A percentile compares a stretch with the other conserved stretches of the same genome.
phyloP scores from a whole-genome alignment of 2,888 invertebrate genomes.

The Acronicta alni region DNA sequence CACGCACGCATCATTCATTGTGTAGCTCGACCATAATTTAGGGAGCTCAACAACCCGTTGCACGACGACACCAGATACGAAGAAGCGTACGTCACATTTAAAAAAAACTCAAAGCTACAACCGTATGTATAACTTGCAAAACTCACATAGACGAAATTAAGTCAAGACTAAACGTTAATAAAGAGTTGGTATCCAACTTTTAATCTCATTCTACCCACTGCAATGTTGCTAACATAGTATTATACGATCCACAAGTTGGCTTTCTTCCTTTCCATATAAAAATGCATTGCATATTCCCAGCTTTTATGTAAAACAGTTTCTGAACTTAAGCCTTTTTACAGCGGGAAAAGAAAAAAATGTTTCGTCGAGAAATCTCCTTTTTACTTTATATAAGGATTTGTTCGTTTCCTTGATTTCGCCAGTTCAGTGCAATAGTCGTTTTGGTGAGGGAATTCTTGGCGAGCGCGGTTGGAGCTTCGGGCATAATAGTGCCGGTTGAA shows the following conservation, averaged over 20 bases:
- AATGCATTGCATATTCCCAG: conserved; percentile 62
- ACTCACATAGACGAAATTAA: conserved; percentile 37
- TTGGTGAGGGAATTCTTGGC: conserved; percentile 46
- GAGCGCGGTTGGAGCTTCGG: conserved; percentile 39
- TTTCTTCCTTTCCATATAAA: conserved; percentile 51
- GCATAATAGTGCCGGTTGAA: conserved; percentile 51
- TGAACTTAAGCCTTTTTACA: conserved; percentile 64
- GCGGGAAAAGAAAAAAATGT: conserved; percentile 48
- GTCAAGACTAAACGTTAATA: conserved; percentile 32
- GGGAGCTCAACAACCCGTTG: too few species aligned
- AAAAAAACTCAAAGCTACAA: too few species aligned
- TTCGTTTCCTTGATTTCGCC: conserved; percentile 55
- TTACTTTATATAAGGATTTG: conserved; percentile 57
- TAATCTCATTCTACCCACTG: conserved; percentile 43
- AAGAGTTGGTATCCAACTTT: conserved; percentile 50
- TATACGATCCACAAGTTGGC: conserved; percentile 39
- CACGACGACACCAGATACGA: too few species aligned
- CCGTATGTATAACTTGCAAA: conserved; percentile 7
- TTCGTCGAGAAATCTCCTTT: conserved; percentile 56
- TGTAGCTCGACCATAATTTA: too few species aligned
- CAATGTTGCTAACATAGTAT: conserved; percentile 48
- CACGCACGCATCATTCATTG: too few species aligned
- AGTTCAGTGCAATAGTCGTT: conserved; percentile 51
- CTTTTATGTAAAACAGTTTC: conserved; percentile 67
- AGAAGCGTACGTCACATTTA: too few species aligned